Evolutionary conservation across 2,888 invertebrate genomes (phyloP).

Genomic region (Helleia helle): DNA sequence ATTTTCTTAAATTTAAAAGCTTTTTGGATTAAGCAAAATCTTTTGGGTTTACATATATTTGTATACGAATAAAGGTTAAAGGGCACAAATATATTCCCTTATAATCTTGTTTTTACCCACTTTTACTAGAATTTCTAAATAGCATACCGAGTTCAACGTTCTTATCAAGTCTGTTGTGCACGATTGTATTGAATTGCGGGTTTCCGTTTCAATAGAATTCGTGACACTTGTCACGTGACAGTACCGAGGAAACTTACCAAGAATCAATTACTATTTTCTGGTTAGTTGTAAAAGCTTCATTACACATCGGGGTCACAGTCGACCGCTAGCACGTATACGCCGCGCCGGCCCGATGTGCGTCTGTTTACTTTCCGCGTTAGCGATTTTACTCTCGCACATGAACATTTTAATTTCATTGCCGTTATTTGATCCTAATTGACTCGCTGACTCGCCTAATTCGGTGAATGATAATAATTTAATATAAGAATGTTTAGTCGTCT

Average conservation of each 20-base stretch:
- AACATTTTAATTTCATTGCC: slow-evolving; percentile 8
- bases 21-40: too few species aligned
- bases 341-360: slow-evolving; percentile 9
- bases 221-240: slow-evolving; percentile 39
- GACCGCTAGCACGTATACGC: slow-evolving; percentile 13
- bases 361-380: slow-evolving; percentile 10
- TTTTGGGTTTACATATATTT: too few species aligned
- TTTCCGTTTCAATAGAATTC: slow-evolving; percentile 35
- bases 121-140: neutral
- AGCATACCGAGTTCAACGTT: slow-evolving; percentile 14
- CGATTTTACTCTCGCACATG: slow-evolving; percentile 11
- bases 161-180: slow-evolving; percentile 32
- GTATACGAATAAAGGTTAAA: too few species aligned
- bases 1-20: too few species aligned
- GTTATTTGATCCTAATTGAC: too few species aligned
- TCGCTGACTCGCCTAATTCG: too few species aligned
- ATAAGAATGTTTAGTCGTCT: too few species aligned
- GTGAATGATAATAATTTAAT: too few species aligned
- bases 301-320: slow-evolving; percentile 19
- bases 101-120: neutral
- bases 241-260: slow-evolving; percentile 19
- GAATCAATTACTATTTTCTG: slow-evolving; percentile 21
- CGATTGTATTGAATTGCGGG: slow-evolving; percentile 34
- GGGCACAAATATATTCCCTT: too few species aligned
- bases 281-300: slow-evolving; percentile 18